Evolutionary conservation across 1,140 invertebrate genomes (phyloP).

Genomic region (Sitobion miscanthi): DNA sequence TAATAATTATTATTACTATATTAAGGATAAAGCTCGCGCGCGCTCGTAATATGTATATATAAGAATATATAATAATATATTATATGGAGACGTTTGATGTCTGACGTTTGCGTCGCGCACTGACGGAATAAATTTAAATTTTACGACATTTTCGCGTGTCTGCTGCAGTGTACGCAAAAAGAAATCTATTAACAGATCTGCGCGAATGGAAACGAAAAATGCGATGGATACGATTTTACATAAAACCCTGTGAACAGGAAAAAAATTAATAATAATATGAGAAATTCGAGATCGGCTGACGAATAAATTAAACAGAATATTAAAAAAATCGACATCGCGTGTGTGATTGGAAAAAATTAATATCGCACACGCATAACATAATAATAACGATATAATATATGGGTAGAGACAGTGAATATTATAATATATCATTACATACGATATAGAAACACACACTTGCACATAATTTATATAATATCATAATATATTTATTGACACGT

Average conservation of each 20-base stretch:
- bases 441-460: too few species aligned
- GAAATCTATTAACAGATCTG: not conserved
- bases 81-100: not conserved
- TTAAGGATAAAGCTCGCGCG: not conserved
- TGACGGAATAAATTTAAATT: conserved; percentile 3
- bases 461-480: too few species aligned
- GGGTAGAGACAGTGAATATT: not conserved
- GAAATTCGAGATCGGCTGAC: not conserved
- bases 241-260: not conserved
- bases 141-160: conserved; percentile 18
- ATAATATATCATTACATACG: not conserved
- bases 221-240: not conserved
- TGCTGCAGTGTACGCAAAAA: not conserved
- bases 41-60: not conserved
- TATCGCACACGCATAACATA: not conserved
- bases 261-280: conserved; percentile 7
- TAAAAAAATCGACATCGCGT: not conserved
- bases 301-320: not conserved
- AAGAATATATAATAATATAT: not conserved
- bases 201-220: not conserved
- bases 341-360: not conserved
- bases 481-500: not conserved
- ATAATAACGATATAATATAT: not conserved
- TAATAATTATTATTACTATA: not conserved
- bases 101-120: not conserved